These are phyloP conservation scores for Scotopteryx bipunctaria DNA, from an alignment of 2,888 invertebrate species.

Conservation along the genomic window DNA sequence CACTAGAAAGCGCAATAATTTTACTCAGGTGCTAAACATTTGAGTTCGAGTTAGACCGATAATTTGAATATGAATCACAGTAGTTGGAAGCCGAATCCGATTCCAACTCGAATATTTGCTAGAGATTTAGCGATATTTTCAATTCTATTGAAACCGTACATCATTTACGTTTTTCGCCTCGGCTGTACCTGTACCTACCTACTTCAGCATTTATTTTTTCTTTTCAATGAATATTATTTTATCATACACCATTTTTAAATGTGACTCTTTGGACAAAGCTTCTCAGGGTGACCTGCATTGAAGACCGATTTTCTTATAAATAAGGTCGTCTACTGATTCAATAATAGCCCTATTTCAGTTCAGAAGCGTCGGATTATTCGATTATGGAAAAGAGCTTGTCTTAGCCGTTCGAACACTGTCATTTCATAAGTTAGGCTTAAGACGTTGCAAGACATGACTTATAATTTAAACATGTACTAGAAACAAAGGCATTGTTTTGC, in stretches of 20 bases:
- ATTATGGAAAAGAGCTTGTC: slow-evolving; percentile 56
- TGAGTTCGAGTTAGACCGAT: slow-evolving; percentile 18
- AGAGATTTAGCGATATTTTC: slow-evolving; percentile 5
- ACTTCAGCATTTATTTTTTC: no score
- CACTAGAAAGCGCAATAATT: slow-evolving; percentile 23
- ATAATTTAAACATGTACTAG: background rate
- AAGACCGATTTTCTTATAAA: background rate
- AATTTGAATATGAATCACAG: slow-evolving; percentile 30
- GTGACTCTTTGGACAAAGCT: background rate
- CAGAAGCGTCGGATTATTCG: slow-evolving; percentile 47
- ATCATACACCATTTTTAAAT: no score
- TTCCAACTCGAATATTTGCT: slow-evolving; percentile 12
- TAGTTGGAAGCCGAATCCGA: slow-evolving; percentile 9
- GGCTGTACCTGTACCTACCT: no score
- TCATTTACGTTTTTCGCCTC: background rate
- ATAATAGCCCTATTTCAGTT: slow-evolving; percentile 15
- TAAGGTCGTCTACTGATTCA: slow-evolving; percentile 10
- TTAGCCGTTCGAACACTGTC: slow-evolving; percentile 34
- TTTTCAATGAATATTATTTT: no score
- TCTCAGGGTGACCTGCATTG: background rate
- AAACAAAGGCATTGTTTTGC: no score
- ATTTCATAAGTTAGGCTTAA: slow-evolving; percentile 22
- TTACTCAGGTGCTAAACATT: slow-evolving; percentile 26
- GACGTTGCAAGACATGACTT: background rate
- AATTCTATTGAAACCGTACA: background rate